Base-by-base conservation (phyloP, 2,888 invertebrate species). In the Agriopis aurantiaria region DNA sequence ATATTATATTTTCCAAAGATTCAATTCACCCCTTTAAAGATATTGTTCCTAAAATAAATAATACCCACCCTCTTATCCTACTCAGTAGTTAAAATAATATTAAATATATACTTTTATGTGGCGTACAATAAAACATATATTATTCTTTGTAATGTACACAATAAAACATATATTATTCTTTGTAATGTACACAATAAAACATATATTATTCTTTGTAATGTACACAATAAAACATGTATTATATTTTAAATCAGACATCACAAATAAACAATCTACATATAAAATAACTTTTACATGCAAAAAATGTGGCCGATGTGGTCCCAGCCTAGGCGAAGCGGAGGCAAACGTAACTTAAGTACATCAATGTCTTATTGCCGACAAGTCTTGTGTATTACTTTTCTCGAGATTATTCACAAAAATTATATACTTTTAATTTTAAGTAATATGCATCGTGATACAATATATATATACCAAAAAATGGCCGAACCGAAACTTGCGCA, bases 31-130 rank as follows among this genome's bases (percentile, higher is more conserved):
- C 17, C 57, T 17, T 5, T 43, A 45, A 43, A 17, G 40, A 70
- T 10, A 41, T 23, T 55, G 74, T 74, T 74, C 74, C 74, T 74
- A 72, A 65, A 58, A 8, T 10, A 62, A 64, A 64, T 67, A 41
- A 69, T 33, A 61, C 73, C 71, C 69, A 71, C 71, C 57, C 8
- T 55, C 12, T 5, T n/a, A 52, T 17, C 51, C 48, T 48, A 48
- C 1, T 48, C 48, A 48, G 48, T 48, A 48, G 33, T 33, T 33
- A n/a, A 3, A 7, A 48, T 12, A 6, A 5, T n/a, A 48, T 8
- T 7, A 48, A 12, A 4, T 48, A n/a, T n/a, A 43, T 17, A 51
- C 51, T 51, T 49, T 51, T 9, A 51, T 51, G 51, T 51, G 51
- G 51, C 51, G 51, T 14, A 8, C 4, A 51, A 51, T 49, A 49